Base-by-base conservation (phyloP, 2,113 vertebrate genomes). In the Bambusicola thoracicus region DNA sequence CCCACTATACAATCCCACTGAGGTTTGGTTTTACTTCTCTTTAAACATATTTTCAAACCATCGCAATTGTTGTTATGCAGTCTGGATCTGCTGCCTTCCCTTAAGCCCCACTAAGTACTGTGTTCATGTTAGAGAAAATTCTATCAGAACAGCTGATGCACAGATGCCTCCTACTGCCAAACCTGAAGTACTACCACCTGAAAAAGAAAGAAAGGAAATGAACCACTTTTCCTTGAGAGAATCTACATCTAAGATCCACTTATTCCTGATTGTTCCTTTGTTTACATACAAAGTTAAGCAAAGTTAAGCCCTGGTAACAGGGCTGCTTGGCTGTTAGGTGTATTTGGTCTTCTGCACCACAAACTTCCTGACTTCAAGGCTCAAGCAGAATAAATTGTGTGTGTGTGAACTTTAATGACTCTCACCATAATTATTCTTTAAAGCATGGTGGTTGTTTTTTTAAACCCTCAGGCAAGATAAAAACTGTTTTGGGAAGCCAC, bases 131-230 rank as follows among this genome's bases (percentile, higher is more conserved):
- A 36, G 32, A 43, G 11, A 22, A 59, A 48, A 8, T 10, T 48
- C 65, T 87, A 24, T 63, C 30, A 27, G 56, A 90, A 90, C 63
- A 74, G 1, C 53, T 95, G 87, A 85, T 87, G 67, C 67, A 48
- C 81, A 73, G 78, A 63, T 65, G 96, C 97, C 98, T 68, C 96
- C 97, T 98, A 95, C 95, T 75, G 98, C 61, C 44, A 93, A 89
- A 40, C 5, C 11, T 61, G 34, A 85, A 83, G 25, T 41, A 97
- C 80, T 89, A 69, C 94, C 97, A 49, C 41, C 69, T 46, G 51
- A 18, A 81, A 66, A 69, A 70, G 29, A 13, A 13, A 25, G 27
- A 48, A 51, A 51, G 51, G 9, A 53, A 17, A 30, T 27, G 17
- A 53, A 17, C 51, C 51, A 3, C 41, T 29, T 22, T 34, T 41